Conservation (phyloP, 1,140 invertebrate species). For the Penaeus japonicus region DNA sequence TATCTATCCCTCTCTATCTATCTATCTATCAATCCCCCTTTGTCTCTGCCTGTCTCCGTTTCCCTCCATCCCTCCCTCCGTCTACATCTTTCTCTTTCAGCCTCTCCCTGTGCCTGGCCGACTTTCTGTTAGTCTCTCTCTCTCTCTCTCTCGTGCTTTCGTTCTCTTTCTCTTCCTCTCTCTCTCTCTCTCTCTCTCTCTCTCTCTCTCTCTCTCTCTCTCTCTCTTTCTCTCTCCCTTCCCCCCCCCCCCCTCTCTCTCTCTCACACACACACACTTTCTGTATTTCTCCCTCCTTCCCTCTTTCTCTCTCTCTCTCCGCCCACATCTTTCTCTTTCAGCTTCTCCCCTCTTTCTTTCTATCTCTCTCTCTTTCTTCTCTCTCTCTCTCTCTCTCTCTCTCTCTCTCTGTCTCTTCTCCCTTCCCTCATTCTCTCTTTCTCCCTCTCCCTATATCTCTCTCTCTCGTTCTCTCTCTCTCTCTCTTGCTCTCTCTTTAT, state of each 20-base stretch:
- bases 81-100: too few relatives aligned
- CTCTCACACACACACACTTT: background rate
- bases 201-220: background rate
- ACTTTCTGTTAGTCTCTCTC: background rate
- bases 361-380: background rate
- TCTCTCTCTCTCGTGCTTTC: background rate
- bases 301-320: too few relatives aligned
- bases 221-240: background rate
- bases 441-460: background rate
- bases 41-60: background rate
- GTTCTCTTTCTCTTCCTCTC: background rate
- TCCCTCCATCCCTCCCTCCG: background rate
- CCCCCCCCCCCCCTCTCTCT: too few relatives aligned
- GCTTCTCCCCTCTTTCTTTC: too few relatives aligned
- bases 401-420: too few relatives aligned
- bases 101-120: too few relatives aligned
- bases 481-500: background rate
- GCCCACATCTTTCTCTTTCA: background rate
- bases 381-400: background rate
- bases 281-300: background rate
- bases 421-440: background rate
- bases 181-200: background rate
- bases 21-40: too few relatives aligned
- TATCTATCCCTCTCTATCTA: background rate
- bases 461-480: background rate